Conservation (phyloP, 1,140 invertebrate genomes). For the Psix sp. region DNA sequence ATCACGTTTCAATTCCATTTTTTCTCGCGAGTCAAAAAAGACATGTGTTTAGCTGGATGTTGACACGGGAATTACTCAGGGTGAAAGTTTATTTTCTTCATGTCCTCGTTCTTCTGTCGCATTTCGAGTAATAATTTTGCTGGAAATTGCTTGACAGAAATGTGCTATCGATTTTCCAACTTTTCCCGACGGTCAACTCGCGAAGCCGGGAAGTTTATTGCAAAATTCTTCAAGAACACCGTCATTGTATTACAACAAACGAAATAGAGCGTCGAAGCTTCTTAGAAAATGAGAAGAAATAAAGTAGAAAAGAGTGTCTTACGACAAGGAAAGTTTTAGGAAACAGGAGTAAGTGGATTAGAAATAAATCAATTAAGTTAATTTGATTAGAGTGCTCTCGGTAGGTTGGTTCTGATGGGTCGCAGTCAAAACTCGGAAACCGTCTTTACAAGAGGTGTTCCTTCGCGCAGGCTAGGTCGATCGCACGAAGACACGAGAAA, state of each 20-base stretch:
- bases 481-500: slow-evolving; percentile 33
- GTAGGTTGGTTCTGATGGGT: slow-evolving; percentile 25
- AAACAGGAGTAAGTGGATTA: slow-evolving; percentile 53
- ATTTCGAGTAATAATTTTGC: too few relatives aligned
- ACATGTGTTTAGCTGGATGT: too few relatives aligned
- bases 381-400: slow-evolving; percentile 43
- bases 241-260: slow-evolving; percentile 32
- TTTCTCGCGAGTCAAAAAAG: too few relatives aligned
- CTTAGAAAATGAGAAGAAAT: slow-evolving; percentile 24
- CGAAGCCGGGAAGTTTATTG: too few relatives aligned
- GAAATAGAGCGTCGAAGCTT: slow-evolving; percentile 24
- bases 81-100: too few relatives aligned
- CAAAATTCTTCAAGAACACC: background rate
- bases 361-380: slow-evolving; percentile 58
- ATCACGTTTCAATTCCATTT: slow-evolving; percentile 41
- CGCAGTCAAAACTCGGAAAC: slow-evolving; percentile 37
- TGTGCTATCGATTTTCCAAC: too few relatives aligned
- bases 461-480: slow-evolving; percentile 33
- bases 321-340: slow-evolving; percentile 34
- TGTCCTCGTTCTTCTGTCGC: too few relatives aligned
- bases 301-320: slow-evolving; percentile 26
- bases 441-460: slow-evolving; percentile 9
- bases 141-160: too few relatives aligned
- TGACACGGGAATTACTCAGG: too few relatives aligned
- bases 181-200: too few relatives aligned